Conservation (phyloP, 2,113 vertebrate species). For the Hepsetus odoe region DNA sequence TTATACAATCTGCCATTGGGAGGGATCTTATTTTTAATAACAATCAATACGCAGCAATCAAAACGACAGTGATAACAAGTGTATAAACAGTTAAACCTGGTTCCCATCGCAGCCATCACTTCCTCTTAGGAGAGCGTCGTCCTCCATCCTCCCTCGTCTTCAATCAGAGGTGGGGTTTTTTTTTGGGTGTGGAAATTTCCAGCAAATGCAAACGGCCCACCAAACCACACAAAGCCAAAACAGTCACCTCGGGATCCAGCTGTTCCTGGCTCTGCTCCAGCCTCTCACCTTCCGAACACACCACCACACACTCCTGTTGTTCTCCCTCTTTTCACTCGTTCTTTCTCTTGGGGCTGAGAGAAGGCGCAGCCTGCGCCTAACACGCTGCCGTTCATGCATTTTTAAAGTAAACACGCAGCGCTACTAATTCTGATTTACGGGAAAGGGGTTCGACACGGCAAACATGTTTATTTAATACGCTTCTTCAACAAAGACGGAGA, state of each 20-base stretch:
- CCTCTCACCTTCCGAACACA: not conserved
- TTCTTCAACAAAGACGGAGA: not conserved
- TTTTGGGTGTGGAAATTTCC: constrained; percentile 6
- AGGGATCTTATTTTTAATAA: too few relatives aligned
- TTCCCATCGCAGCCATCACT: not conserved
- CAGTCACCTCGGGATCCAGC: constrained; percentile 20
- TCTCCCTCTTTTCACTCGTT: constrained; percentile 27
- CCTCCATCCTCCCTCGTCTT: not conserved
- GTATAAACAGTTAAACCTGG: not conserved
- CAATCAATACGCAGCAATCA: not conserved
- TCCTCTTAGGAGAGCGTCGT: not conserved
- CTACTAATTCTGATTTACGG: not conserved
- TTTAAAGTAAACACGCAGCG: not conserved
- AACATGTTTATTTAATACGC: not conserved
- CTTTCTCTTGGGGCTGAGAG: constrained; percentile 29
- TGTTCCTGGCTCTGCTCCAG: constrained; percentile 21
- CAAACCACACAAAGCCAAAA: constrained; percentile 6
- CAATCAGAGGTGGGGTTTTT: not conserved
- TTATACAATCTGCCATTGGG: too few relatives aligned
- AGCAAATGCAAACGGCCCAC: not conserved
- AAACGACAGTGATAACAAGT: not conserved
- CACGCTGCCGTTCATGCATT: not conserved
- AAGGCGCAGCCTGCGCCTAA: not conserved
- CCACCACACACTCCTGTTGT: not conserved
- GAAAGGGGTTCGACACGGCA: not conserved